Base-by-base conservation (phyloP, 2,888 invertebrate species). In the Orchesella flavescens region DNA sequence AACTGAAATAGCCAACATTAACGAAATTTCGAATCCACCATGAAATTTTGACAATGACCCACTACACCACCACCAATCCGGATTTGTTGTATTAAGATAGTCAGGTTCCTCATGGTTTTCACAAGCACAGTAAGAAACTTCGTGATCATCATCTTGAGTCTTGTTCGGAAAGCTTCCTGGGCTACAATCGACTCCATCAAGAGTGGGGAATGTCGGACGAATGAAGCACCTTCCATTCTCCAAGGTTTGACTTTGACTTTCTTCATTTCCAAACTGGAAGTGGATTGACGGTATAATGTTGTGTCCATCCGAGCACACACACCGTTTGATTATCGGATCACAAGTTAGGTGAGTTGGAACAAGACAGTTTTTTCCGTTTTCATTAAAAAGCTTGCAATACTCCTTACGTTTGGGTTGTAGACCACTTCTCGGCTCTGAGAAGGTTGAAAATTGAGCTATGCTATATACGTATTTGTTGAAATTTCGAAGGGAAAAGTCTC, bases 61-160 rank as follows among this genome's bases (percentile, higher is more conserved):
- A 17, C 46, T 21, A 57, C 76, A 77, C 15, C 12, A 13, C 76
- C 76, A 77, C 76, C 76, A 77, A 9, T 77, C 57, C n/a, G 55
- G 55, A 46, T 77, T 57, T 1, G 66, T 9, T 5, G 68, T 21
- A 23, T 55, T 34, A 34, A 77, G 68, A 19, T 68, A 68, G 2
- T 77, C 76, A 1, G 15, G 3, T 7, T 57, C 57, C 3, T 23
- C 15, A 1, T 65, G 55, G 13, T 46, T 46, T 21, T 21, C 44
- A 17, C 66, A 57, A 12, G 9, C 57, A 46, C 76, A 77, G 1
- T 17, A 15, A n/a, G 13, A 55, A 66, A 66, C 44, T 23, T 46
- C 24, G 0, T 55, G n/a, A 13, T 63, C 57, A 21, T 77, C 68
- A 9, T 68, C 34, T 34, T 7, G 3, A 34, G 34, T 34, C 34